These are phyloP conservation scores for Drosophila nikananu DNA, from an alignment of 1,140 invertebrate species.

Conservation along the genomic window DNA sequence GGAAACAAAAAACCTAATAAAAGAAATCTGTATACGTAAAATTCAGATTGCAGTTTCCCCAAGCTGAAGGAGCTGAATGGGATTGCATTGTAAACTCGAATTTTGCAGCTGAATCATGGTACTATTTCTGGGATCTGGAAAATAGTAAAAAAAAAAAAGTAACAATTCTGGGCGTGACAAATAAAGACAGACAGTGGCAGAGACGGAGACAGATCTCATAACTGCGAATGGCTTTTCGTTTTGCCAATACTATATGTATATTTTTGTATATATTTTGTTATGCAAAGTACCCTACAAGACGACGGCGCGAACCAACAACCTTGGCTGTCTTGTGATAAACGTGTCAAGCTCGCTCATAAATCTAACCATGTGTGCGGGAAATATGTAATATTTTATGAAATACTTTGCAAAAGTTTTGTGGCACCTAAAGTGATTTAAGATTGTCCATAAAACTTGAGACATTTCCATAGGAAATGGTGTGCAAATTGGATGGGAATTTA, in stretches of 20 bases:
- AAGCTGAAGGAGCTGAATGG: constrained; percentile 35
- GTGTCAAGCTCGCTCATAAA: constrained; percentile 46
- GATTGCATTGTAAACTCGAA: constrained; percentile 24
- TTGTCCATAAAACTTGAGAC: background rate
- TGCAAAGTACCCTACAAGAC: constrained; percentile 43
- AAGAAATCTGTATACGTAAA: constrained; percentile 16
- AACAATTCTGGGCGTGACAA: constrained; percentile 30
- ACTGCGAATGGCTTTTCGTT: constrained; percentile 34
- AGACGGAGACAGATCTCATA: constrained; percentile 40
- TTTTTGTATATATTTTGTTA: constrained; percentile 29
- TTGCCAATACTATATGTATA: constrained; percentile 16
- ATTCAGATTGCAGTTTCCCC: constrained; percentile 25
- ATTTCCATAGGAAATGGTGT: background rate
- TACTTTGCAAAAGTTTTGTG: constrained; percentile 27
- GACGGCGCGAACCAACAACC: constrained; percentile 19
- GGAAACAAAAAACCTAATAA: constrained; percentile 6
- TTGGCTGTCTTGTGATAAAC: constrained; percentile 41
- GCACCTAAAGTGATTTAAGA: constrained; percentile 10
- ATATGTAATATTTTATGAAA: constrained; percentile 28
- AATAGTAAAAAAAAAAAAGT: background rate
- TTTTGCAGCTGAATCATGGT: constrained; percentile 26
- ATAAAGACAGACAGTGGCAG: constrained; percentile 32
- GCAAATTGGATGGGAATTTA: background rate
- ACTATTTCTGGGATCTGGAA: constrained; percentile 29
- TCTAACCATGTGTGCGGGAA: constrained; percentile 24